phyloP scores from a whole-genome alignment of 2,113 vertebrate species.

The Pterophyllum scalare region DNA sequence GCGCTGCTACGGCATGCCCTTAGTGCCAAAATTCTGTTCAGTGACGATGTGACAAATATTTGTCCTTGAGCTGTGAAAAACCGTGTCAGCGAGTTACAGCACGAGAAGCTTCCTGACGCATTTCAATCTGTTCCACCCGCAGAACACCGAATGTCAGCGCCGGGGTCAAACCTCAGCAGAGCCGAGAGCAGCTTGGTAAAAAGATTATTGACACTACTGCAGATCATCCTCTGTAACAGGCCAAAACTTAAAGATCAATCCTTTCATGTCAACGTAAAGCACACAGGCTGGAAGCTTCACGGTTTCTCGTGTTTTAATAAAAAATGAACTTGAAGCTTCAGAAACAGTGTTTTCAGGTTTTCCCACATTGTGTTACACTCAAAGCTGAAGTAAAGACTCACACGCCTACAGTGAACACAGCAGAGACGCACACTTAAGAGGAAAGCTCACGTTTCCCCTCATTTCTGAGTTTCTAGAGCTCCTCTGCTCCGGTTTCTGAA shows the following conservation, averaged over 20 bases:
- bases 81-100: background rate
- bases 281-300: no score
- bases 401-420: background rate
- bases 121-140: background rate
- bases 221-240: background rate
- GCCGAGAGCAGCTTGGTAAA: rapidly evolving
- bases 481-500: background rate
- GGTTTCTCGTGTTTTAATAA: no score
- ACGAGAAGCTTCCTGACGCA: rapidly evolving
- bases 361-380: background rate
- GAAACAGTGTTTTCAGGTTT: background rate
- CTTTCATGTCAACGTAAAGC: background rate
- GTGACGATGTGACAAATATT: no score
- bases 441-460: background rate
- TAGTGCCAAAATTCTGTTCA: background rate
- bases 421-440: background rate
- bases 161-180: no score
- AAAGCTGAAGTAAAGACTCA: background rate
- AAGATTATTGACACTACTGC: background rate
- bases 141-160: background rate
- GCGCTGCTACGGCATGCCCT: background rate
- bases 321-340: background rate
- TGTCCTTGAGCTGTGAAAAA: no score
- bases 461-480: background rate
- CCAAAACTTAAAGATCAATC: background rate